These are phyloP conservation scores for Phortica okadai DNA, from an alignment of 2,888 invertebrate species.

Conservation along the genomic window DNA sequence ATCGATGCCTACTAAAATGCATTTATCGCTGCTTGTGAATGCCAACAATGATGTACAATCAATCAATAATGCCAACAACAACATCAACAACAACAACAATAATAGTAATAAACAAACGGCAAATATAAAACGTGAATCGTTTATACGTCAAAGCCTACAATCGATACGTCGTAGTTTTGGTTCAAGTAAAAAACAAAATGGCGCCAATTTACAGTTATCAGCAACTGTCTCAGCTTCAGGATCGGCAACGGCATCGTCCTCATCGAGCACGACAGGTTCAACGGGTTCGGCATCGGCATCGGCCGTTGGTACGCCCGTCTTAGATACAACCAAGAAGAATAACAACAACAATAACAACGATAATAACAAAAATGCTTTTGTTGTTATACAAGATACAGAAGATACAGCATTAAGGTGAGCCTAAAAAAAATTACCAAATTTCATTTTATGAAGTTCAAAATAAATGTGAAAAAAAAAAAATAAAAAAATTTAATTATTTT, in stretches of 20 bases:
- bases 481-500: no score
- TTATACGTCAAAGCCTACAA: slow-evolving; percentile 69
- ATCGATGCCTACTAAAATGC: slow-evolving; percentile 57
- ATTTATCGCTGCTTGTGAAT: slow-evolving; percentile 40
- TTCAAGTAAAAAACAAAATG: slow-evolving; percentile 54
- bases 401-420: neutral
- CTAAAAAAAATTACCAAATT: no score
- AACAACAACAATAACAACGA: slow-evolving; percentile 1
- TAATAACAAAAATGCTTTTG: slow-evolving; percentile 6
- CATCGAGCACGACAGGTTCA: slow-evolving; percentile 34
- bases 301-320: slow-evolving; percentile 39
- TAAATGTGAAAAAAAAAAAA: no score
- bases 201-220: neutral
- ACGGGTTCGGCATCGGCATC: slow-evolving; percentile 51
- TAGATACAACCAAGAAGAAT: neutral
- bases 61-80: slow-evolving; percentile 9
- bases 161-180: slow-evolving; percentile 70
- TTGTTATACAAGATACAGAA: slow-evolving; percentile 4
- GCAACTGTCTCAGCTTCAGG: neutral
- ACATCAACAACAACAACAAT: neutral
- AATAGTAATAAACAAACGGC: neutral
- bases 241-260: slow-evolving; percentile 37
- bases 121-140: slow-evolving; percentile 67
- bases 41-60: neutral
- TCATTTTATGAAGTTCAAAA: no score